Evolutionary conservation across 2,797 vertebrate species (phyloP), one percentile per base, ranked within the genome.

Genomic region (Poecilia picta): DNA sequence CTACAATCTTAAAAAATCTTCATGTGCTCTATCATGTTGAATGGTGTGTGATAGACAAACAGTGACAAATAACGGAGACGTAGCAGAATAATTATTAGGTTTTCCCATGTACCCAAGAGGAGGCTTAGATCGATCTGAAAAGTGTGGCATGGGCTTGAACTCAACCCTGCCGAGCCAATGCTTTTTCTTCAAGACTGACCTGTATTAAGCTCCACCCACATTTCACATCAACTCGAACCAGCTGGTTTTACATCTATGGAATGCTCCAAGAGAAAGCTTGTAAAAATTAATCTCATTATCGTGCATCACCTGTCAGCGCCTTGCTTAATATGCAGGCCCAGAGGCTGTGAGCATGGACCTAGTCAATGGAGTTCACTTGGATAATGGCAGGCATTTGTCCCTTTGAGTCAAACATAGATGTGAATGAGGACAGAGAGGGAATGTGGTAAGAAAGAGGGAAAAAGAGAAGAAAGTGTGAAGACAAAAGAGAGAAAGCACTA

Each of bases 221-320:
- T 39, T 66, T 66, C 33, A 39, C 16, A 64, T 64, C 4, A 41
- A 68, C 36, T 68, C 20, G 41, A 10, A 68, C 18, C 64, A 68
- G 33, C 36, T 77, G 73, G 73, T 84, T 88, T 87, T 84, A 83
- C 76, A 74, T 87, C 20, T 64, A 51, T 57, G 13, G 23, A 71
- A 74, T 81, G 51, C 73, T 82, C 72, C 31, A 66, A 81, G 84
- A 88, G 87, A 83, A 84, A 83, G 70, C 81, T 71, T 55, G 68
- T 71, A 36, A 85, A 91, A 91, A 91, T 90, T 86, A 85, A 89
- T 88, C 89, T 83, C 74, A 92, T 93, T 92, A 88, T 90, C 70
- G 76, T 85, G 81, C 88, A 83, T 93, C 85, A 90, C 84, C 85
- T 91, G 89, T 83, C 88, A 90, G 53, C 68, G 81, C 72, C 74